phyloP scores from a whole-genome alignment of 2,113 vertebrate species.

The Siniperca knerii region DNA sequence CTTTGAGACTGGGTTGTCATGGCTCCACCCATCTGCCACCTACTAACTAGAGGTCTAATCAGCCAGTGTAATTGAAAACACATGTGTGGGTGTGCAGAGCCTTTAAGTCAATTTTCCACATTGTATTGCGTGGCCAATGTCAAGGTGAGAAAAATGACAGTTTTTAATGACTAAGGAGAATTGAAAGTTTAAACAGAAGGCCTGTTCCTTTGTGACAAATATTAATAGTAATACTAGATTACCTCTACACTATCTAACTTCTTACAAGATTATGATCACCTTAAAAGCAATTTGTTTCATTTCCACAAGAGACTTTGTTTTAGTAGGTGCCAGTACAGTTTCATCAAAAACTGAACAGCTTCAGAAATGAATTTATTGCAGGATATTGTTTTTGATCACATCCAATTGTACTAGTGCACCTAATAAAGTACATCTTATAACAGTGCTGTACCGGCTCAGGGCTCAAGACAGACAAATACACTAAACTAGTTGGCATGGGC shows the following conservation, averaged over 20 bases:
- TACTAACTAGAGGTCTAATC: constrained; percentile 11
- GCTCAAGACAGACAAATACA: background rate
- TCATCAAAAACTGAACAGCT: background rate
- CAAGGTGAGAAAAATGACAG: background rate
- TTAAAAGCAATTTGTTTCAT: constrained; percentile 8
- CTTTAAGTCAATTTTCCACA: constrained; percentile 9
- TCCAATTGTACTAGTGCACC: background rate
- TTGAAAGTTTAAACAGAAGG: background rate
- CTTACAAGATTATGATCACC: background rate
- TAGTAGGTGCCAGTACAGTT: background rate
- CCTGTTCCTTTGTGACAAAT: background rate
- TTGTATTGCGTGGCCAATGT: background rate
- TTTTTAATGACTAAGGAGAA: background rate
- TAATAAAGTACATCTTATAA: background rate
- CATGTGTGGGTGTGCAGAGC: constrained; percentile 21
- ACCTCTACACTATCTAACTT: too few relatives aligned
- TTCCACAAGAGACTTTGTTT: constrained; percentile 4
- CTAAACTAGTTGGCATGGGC: background rate
- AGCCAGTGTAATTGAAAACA: background rate
- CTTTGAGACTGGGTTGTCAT: too few relatives aligned
- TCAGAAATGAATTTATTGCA: background rate
- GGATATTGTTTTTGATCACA: too few relatives aligned
- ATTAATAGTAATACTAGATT: background rate
- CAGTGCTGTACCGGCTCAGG: background rate
- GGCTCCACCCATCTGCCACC: constrained; percentile 6